Base-by-base conservation (phyloP, 2,888 invertebrate species). In the Mactromeris polynyma region DNA sequence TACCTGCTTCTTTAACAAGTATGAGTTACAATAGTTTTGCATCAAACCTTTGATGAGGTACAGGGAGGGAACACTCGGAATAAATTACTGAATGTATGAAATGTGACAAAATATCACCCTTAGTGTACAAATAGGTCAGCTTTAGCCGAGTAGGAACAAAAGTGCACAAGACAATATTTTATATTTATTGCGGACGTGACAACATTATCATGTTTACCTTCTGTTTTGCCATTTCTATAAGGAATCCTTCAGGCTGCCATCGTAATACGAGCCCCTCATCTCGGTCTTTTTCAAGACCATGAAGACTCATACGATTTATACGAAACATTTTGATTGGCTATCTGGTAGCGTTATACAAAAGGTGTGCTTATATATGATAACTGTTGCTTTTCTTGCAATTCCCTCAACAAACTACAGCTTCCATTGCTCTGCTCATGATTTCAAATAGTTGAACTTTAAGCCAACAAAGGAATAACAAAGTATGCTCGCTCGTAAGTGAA, bases 161-260 rank as follows among this genome's bases (percentile, higher is more conserved):
- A n/a, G n/a, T n/a, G n/a, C n/a, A n/a, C n/a, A n/a, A n/a, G n/a
- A n/a, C n/a, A n/a, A n/a, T n/a, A n/a, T n/a, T n/a, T n/a, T n/a
- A n/a, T n/a, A n/a, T n/a, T n/a, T n/a, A n/a, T n/a, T n/a, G n/a
- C n/a, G n/a, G n/a, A n/a, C n/a, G n/a, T n/a, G n/a, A n/a, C n/a
- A n/a, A n/a, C n/a, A n/a, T n/a, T n/a, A n/a, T n/a, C n/a, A n/a
- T n/a, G n/a, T n/a, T 83, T 92, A 96, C 96, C 95, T 95, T 95
- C 31, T 93, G 92, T 89, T 94, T 93, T 17, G 95, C 94, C 89
- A 94, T 90, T 90, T 96, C 95, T 77, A 96, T 91, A 21, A 93
- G 90, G 51, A 96, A 92, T 26, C 96, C 96, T 82, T 94, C 94
- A 0, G 96, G 96, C 33, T 94, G 93, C 96, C 96, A 96, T 83